These are phyloP conservation scores for Pomatorhinus ruficollis DNA, from an alignment of 2,113 vertebrate genomes.

Conservation along the genomic window DNA sequence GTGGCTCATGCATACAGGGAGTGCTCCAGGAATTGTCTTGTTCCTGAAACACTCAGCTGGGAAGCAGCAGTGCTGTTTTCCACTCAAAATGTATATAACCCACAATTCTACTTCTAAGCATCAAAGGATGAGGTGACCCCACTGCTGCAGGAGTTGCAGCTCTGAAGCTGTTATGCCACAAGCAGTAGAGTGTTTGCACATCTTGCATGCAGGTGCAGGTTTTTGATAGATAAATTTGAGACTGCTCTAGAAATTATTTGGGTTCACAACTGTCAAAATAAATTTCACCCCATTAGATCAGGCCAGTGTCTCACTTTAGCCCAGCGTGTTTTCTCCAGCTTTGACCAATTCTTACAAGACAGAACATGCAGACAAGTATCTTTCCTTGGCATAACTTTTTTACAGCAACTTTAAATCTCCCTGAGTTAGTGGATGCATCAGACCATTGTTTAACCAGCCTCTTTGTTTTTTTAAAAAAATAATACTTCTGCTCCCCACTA, in stretches of 20 bases:
- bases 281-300: neutral
- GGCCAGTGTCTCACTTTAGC: neutral
- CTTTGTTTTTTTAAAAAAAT: neutral
- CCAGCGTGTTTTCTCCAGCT: neutral
- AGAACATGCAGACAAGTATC: neutral
- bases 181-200: neutral
- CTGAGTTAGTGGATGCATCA: slow-evolving; percentile 43
- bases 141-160: neutral
- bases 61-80: neutral
- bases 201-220: neutral
- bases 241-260: neutral
- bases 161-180: neutral
- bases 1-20: neutral
- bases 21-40: neutral
- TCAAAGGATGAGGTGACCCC: neutral
- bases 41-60: neutral
- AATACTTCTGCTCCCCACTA: neutral
- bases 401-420: slow-evolving; percentile 54
- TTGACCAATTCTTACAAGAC: neutral
- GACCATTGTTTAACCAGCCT: neutral
- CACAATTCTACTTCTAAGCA: neutral
- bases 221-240: neutral
- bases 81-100: neutral
- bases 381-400: neutral
- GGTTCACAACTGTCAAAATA: neutral